phyloP scores from a whole-genome alignment of 2,797 vertebrate genomes.

The Oceanodroma leucorhoa region DNA sequence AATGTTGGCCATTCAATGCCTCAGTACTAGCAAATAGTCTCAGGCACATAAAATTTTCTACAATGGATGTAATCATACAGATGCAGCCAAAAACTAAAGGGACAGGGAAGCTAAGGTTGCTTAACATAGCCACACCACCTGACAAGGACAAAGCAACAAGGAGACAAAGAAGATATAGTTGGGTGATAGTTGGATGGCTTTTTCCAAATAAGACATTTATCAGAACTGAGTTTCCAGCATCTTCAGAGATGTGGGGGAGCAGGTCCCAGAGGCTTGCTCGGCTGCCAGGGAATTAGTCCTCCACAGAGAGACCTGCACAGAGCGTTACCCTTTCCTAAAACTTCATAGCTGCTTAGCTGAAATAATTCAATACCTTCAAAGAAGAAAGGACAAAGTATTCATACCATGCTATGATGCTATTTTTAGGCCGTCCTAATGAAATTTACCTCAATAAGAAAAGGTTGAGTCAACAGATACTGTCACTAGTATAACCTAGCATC shows the following conservation, averaged over 20 bases:
- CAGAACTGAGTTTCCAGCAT: not conserved
- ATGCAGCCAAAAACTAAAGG: not conserved
- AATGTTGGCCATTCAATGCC: not conserved
- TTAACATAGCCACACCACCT: not conserved
- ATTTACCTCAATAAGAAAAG: not conserved
- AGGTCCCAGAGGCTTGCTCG: accelerated
- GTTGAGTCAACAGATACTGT: not conserved
- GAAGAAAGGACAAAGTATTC: not conserved
- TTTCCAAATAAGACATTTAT: not conserved
- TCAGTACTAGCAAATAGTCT: not conserved
- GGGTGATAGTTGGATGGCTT: not conserved
- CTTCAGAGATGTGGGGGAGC: not conserved
- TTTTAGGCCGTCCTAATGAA: not conserved
- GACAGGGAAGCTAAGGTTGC: not conserved
- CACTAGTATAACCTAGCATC: not conserved
- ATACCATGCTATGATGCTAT: not conserved
- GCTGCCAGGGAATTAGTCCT: not conserved
- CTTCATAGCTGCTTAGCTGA: not conserved
- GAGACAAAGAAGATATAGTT: not conserved
- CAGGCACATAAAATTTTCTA: not conserved
- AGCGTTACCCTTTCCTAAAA: not conserved
- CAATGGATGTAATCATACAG: not conserved
- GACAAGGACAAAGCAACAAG: not conserved
- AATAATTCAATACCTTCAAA: not conserved
- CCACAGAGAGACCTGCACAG: not conserved